Evolutionary conservation across 1,140 invertebrate species (phyloP), one percentile per base, ranked within the genome.

Genomic region (Neuroterus valhalla): DNA sequence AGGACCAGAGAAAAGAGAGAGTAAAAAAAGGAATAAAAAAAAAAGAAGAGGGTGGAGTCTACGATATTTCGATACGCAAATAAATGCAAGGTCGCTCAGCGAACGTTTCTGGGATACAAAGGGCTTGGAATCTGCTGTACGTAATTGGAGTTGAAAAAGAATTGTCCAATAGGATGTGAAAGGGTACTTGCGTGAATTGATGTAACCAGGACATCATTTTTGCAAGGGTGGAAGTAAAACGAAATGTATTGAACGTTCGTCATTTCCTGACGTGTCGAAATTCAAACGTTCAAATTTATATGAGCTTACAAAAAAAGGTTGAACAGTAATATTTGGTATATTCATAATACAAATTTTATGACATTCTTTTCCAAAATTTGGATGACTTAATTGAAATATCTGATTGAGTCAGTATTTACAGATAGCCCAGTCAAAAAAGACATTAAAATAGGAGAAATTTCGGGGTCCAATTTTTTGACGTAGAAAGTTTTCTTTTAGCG

Each of bases 41-140:
- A 73, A 66, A 26, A 23, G 43, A 74, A 71, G 74, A 76, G 74
- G 75, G 72, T 52, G 70, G 72, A 75, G 73, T 69, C 71, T 70
- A 74, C 62, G 80, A 83, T 84, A 82, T 86, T 87, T 85, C 77
- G 80, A 85, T 85, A 85, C 80, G 86, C 84, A 86, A 87, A 87
- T 85, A 87, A 86, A 87, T 85, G 81, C 85, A 87, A 88, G 86
- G 85, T 85, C 82, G 81, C 78, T 68, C 70, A 77, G 74, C 79
- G 77, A 84, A 79, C 79, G 76, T 85, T 86, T 82, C 79, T 82
- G 76, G 72, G 72, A 82, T 79, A 68, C 45, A 82, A 85, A 85
- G 82, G 79, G 79, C 75, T 80, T 74, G 72, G 77, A 78, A 80
- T 71, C 75, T 75, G 68, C 71, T 26, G 74, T 68, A 77, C 78